Evolutionary conservation across 2,888 invertebrate genomes (phyloP), one percentile per base, ranked within the genome.

Genomic region (Ophioninae sp.): DNA sequence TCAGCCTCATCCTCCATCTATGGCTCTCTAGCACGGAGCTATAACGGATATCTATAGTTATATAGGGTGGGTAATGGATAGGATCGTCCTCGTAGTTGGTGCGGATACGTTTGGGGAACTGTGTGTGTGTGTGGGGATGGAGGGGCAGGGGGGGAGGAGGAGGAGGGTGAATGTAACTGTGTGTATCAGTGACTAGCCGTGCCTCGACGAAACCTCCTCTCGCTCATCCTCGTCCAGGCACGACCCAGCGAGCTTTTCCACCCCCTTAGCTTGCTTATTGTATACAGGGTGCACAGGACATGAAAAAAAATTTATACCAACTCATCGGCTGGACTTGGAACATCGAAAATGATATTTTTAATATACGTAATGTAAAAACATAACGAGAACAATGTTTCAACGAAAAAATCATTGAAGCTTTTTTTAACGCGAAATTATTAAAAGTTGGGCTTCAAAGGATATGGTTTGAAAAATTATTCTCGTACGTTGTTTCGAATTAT

Each of bases 161-260:
- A n/a, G n/a, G n/a, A n/a, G n/a, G n/a, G n/a, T 13, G 10, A 10
- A 13, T 13, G 8, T 13, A 10, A 7, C 44, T 13, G 44, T 41
- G 13, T 44, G 13, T 50, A 13, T 50, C 3, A 13, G 39, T 2
- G 64, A 76, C 44, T 79, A 59, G 83, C 65, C 81, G 70, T 82
- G 67, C 82, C 74, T 82, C 57, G 79, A 72, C 50, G 62, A 79
- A 74, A 82, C 64, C 80, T 83, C 23, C 79, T 62, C 87, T 86
- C 88, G 83, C 87, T 88, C 86, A 76, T 87, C 82, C 86, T 85
- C 87, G 83, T 86, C 81, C 83, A 86, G 87, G 80, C 85, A 83
- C 86, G 85, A 85, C 85, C 81, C 78, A 69, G 73, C 69, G 78
- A 74, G 67, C 86, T 85, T 81, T 85, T 64, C 78, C 80, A 78